These are phyloP conservation scores for Pollimyrus isidori DNA, from an alignment of 2,113 vertebrate species.

Conservation along the genomic window DNA sequence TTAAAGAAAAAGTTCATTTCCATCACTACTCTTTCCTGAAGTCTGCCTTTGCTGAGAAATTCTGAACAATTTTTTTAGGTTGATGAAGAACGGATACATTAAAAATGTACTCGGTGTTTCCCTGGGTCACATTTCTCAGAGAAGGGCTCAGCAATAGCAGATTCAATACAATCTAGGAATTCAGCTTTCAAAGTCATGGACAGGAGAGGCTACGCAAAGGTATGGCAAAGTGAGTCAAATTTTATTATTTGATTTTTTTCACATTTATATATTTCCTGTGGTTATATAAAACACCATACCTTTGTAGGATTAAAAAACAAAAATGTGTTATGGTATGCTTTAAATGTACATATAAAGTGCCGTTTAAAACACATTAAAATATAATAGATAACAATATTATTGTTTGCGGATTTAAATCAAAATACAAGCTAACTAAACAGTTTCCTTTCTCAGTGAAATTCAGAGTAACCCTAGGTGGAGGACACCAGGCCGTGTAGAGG, in stretches of 20 bases:
- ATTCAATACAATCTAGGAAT: not conserved
- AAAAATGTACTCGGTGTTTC: slow-evolving; percentile 54
- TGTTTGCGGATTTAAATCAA: not conserved
- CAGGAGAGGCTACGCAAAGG: not conserved
- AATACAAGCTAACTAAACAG: not conserved
- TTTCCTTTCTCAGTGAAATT: not conserved
- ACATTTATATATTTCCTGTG: not conserved
- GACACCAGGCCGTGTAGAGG: not conserved
- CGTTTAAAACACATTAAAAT: not conserved
- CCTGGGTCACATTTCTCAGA: slow-evolving; percentile 47
- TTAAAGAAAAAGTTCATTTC: slow-evolving; percentile 62
- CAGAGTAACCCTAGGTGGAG: not conserved
- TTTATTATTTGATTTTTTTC: not conserved
- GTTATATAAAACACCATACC: not conserved
- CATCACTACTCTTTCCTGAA: slow-evolving; percentile 44
- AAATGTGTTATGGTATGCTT: not conserved
- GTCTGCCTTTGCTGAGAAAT: slow-evolving; percentile 49
- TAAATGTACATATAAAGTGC: not conserved
- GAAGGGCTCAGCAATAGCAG: not conserved
- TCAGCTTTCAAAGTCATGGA: not conserved
- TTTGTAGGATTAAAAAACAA: not conserved
- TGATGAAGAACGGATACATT: slow-evolving; percentile 46
- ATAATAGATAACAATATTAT: not conserved
- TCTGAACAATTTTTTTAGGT: slow-evolving; percentile 56
- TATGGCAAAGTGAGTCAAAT: not conserved